Percentiles rank a stretch among this genome's conserved stretches.
Conservation (phyloP, 35 echinoderm and acorn worm genomes). For the Heliocidaris erythrogramma region DNA sequence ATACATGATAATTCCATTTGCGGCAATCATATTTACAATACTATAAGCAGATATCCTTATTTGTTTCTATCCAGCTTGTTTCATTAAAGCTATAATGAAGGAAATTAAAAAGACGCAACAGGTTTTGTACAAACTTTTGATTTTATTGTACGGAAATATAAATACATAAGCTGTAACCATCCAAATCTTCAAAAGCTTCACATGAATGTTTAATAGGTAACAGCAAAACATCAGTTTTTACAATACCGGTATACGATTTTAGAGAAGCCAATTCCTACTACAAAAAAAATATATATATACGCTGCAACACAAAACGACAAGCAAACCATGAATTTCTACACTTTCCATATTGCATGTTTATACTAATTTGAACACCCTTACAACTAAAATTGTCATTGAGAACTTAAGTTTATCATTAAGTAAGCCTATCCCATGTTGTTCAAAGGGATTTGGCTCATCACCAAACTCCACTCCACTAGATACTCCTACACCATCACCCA, state of each 20-base stretch:
- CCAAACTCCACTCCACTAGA: conserved; percentile 54
- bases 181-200: neutral
- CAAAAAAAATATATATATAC: neutral
- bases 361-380: neutral
- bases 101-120: too few relatives aligned
- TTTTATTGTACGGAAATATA: neutral
- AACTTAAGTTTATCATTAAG: neutral
- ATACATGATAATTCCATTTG: too few relatives aligned
- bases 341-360: neutral
- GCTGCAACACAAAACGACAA: neutral
- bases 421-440: conserved; percentile 25
- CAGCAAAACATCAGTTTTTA: too few relatives aligned
- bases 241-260: neutral
- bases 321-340: neutral
- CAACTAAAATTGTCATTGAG: neutral
- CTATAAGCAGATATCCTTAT: too few relatives aligned
- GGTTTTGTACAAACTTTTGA: too few relatives aligned
- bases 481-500: conserved; percentile 41
- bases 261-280: neutral
- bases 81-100: too few relatives aligned
- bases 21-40: too few relatives aligned
- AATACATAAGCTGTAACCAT: neutral
- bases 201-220: neutral
- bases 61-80: too few relatives aligned
- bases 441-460: neutral